phyloP scores from a whole-genome alignment of 2,888 invertebrate species.

The Eumerus sabulonum region DNA sequence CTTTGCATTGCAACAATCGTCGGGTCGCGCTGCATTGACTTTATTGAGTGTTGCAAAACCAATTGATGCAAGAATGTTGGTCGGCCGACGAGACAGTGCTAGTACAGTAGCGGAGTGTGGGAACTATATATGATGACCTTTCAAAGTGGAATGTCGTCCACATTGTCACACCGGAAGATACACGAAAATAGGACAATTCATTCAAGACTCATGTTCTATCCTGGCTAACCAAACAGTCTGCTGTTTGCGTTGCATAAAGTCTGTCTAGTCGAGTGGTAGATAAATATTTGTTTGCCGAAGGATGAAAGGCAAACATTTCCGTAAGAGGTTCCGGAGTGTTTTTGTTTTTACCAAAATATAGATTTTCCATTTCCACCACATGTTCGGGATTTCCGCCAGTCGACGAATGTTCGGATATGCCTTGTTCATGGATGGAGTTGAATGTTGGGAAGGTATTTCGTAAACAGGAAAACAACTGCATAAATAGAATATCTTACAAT shows the following conservation, averaged over 20 bases:
- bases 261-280: conserved; percentile 11
- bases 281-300: conserved; percentile 33
- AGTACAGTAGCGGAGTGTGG: too few relatives aligned
- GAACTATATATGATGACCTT: too few relatives aligned
- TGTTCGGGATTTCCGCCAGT: too few relatives aligned
- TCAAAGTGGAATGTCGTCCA: too few relatives aligned
- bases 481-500: too few relatives aligned
- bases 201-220: too few relatives aligned
- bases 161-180: too few relatives aligned
- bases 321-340: conserved; percentile 12
- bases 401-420: too few relatives aligned
- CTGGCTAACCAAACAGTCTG: too few relatives aligned
- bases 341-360: conserved; percentile 1
- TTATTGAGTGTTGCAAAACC: conserved; percentile 30
- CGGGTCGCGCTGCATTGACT: conserved; percentile 18
- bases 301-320: conserved; percentile 35
- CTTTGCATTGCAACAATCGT: conserved; percentile 27
- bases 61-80: conserved; percentile 53
- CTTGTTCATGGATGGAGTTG: too few relatives aligned
- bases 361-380: neutral
- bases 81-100: neutral
- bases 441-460: neutral
- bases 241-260: conserved; percentile 25
- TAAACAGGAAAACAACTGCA: too few relatives aligned
- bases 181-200: too few relatives aligned